Percentiles rank a stretch among this genome's conserved stretches.
phyloP scores from a whole-genome alignment of 92 coral and sea anemone species.

The Porites evermanni region DNA sequence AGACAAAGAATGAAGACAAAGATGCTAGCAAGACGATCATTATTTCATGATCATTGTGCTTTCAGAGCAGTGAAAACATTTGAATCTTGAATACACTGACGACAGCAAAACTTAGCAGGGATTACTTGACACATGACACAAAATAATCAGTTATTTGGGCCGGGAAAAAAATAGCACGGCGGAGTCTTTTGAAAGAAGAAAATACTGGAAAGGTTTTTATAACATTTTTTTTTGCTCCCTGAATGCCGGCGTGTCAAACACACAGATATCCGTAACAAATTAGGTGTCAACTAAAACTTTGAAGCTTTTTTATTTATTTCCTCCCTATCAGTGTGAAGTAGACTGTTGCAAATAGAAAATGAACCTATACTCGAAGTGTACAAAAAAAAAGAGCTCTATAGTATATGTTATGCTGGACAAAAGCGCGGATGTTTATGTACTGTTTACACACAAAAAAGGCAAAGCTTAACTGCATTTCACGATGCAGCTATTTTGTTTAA shows the following conservation, averaged over 20 bases:
- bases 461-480: slow-evolving; percentile 13
- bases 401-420: not conserved
- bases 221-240: not conserved
- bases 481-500: slow-evolving; percentile 25
- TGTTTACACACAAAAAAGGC: slow-evolving; percentile 27
- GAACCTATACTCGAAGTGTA: too few species aligned
- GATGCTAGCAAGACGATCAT: slow-evolving; percentile 16
- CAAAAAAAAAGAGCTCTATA: not conserved
- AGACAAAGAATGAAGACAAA: slow-evolving; percentile 21
- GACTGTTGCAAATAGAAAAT: not conserved
- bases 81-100: not conserved
- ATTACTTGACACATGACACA: not conserved
- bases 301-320: not conserved
- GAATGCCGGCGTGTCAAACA: not conserved
- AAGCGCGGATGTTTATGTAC: slow-evolving; percentile 30
- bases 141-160: not conserved
- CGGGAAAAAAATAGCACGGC: not conserved
- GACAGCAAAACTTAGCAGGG: not conserved
- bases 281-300: slow-evolving; percentile 10
- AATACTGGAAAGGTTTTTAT: slow-evolving; percentile 3
- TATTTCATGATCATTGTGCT: slow-evolving; percentile 24
- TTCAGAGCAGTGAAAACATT: slow-evolving; percentile 15
- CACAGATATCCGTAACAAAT: not conserved
- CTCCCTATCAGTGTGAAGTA: slow-evolving; percentile 12
- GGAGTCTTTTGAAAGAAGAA: not conserved